Base-by-base conservation (phyloP, 53 echinoderm and acorn worm species). In the Zoroaster sp. region DNA sequence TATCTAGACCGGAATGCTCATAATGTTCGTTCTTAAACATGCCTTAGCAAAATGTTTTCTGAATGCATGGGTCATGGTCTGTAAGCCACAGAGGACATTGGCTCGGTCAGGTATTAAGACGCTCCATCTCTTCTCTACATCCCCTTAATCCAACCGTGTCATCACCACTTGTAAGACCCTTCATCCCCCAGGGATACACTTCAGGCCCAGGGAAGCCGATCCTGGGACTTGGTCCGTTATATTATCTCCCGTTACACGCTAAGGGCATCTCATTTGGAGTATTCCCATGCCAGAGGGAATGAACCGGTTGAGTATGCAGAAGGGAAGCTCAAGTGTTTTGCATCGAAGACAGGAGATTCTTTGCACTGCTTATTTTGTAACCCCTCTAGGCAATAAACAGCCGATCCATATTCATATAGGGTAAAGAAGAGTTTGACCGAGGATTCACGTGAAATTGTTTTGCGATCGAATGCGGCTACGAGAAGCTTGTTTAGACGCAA, bases 361-460 rank as follows among this genome's bases (percentile, higher is more conserved):
- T 45, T 75, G 75, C 30, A 38, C 43, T 32, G 67, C 41, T 43
- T 78, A 55, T 35, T 59, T 40, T 63, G 35, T 65, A 36, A 63
- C 12, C 82, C 82, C 82, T 82, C 82, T 17, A 42, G 82, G 66
- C 82, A 66, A 31, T 68, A 82, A 82, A 82, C 82, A 82, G 82
- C 82, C 82, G 82, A 82, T 82, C 82, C 40, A 82, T 82, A 82
- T 67, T 66, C 67, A 82, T 40, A 82, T 82, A 43, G 31, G 82
- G 45, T 42, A 30, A 5, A 40, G 68, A 17, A 66, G 54, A 40
- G 35, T 66, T 41, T 28, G 30, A 15, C 31, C 7, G 59, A 37
- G 59, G 63, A 15, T 78, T 59, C 31, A 39, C 40, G 23, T 20
- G 82, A 67, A 82, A 68, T 82, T 82, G 82, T 82, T 82, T 68